Conservation (phyloP, 2,888 invertebrate genomes). For the Stenichneumon culpator region DNA sequence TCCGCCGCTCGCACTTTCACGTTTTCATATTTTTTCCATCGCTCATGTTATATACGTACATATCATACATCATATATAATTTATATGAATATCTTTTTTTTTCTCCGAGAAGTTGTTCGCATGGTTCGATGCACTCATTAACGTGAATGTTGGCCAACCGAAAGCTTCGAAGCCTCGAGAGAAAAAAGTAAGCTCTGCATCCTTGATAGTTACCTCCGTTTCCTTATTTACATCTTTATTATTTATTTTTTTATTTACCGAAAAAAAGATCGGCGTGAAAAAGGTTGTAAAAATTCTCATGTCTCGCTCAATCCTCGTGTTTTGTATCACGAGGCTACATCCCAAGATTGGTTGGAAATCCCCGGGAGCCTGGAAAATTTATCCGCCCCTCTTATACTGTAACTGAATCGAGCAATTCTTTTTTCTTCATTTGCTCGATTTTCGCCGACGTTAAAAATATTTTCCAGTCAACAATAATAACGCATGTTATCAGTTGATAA, state of each 20-base stretch:
- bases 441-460: neutral
- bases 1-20: constrained; percentile 40
- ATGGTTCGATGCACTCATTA: constrained; percentile 51
- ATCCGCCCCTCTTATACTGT: neutral
- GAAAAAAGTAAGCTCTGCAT: constrained; percentile 66
- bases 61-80: neutral
- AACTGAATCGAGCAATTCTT: constrained; percentile 34
- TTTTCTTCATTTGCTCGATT: constrained; percentile 26
- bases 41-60: neutral
- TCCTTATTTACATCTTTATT: neutral
- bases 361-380: constrained; percentile 6
- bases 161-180: constrained; percentile 58
- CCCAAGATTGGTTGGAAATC: constrained; percentile 50
- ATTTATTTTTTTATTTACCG: neutral
- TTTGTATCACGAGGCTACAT: constrained; percentile 54
- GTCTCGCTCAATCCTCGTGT: constrained; percentile 21
- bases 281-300: constrained; percentile 2
- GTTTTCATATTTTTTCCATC: neutral
- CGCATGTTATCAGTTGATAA: neutral
- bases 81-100: neutral
- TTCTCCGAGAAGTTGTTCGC: neutral
- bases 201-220: constrained; percentile 24
- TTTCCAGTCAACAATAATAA: constrained; percentile 3
- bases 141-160: constrained; percentile 67
- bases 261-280: neutral